Conservation (phyloP, 2,888 invertebrate species). For the Drosophila melanocephala region DNA sequence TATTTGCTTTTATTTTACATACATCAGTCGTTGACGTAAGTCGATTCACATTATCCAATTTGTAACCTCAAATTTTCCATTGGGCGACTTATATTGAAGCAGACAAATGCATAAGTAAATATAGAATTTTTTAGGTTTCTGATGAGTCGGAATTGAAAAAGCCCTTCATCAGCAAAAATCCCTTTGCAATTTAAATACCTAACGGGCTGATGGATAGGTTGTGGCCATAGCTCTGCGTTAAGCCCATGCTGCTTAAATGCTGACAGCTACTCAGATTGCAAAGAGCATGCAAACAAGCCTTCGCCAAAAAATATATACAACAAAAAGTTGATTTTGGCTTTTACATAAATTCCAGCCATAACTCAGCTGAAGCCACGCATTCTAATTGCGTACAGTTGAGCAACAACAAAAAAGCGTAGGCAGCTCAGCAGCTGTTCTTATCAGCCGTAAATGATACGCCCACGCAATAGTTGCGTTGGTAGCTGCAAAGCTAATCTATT, state of each 20-base stretch:
- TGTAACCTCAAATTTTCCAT: slow-evolving; percentile 9
- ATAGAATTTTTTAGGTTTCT: slow-evolving; percentile 2
- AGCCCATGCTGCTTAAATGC: slow-evolving; percentile 40
- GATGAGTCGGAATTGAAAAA: slow-evolving; percentile 10
- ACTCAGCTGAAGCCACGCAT: slow-evolving; percentile 16
- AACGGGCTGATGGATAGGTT: slow-evolving; percentile 29
- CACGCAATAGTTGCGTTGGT: slow-evolving; percentile 11
- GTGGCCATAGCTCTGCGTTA: slow-evolving; percentile 36
- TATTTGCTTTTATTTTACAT: slow-evolving; percentile 4
- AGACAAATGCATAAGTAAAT: slow-evolving; percentile 24
- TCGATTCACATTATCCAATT: neutral
- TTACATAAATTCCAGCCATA: slow-evolving; percentile 16
- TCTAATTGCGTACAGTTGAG: slow-evolving; percentile 20
- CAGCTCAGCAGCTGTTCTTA: slow-evolving; percentile 36
- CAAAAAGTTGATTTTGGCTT: slow-evolving; percentile 9
- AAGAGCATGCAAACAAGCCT: neutral
- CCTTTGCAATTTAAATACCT: slow-evolving; percentile 19
- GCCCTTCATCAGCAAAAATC: slow-evolving; percentile 19
- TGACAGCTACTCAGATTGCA: slow-evolving; percentile 28
- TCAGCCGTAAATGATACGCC: slow-evolving; percentile 8
- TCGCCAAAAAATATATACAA: slow-evolving; percentile 19
- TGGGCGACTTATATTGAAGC: neutral
- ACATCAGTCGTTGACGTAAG: neutral
- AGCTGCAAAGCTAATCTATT: slow-evolving; percentile 14
- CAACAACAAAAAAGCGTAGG: slow-evolving; percentile 30